Base-by-base conservation (phyloP, 2,113 vertebrate genomes). In the Petromus typicus region DNA sequence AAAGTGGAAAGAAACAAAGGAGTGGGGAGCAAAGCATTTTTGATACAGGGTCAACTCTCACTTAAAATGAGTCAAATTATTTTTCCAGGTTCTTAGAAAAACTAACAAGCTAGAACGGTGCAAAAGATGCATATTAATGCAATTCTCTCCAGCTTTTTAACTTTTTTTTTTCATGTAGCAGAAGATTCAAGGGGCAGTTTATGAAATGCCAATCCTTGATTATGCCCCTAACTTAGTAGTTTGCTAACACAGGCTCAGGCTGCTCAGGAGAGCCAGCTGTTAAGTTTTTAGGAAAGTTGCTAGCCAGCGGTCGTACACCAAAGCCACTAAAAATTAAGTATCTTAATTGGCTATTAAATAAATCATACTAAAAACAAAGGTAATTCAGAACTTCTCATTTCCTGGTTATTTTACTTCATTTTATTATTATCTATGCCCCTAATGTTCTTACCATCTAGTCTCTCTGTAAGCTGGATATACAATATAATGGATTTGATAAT, bases 41-140 rank as follows among this genome's bases (percentile, higher is more conserved):
- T 83, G 54, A 64, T 40, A 71, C 17, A 78, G 54, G 25, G 14
- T 48, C 63, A 66, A 71, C 5, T 86, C n/a, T 83, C 25, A 86
- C n/a, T 82, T 91, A 86, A 89, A 78, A 66, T 22, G 51, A 79
- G 75, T 40, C 73, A 91, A 93, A 89, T 88, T 32, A 67, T 93
- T 45, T 93, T 75, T 88, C 96, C 63, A 90, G 34, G 48, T 94
- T 90, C 43, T 76, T 86, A 69, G 57, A 67, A 92, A 94, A 95
- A 85, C 9, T 43, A 40, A 86, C 59, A 57, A 79, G 13, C 51
- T 56, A 93, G 37, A 76, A 37, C 83, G 51, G 48, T 79, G n/a
- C 30, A 76, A 86, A 94, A 93, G 7, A 61, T 71, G 10, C 14
- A 30, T 92, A 56, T 79, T 86, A 66, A 94, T n/a, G 54, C 40